These are phyloP conservation scores for Idris sp. DNA, from an alignment of 1,140 invertebrate genomes.

Conservation along the genomic window DNA sequence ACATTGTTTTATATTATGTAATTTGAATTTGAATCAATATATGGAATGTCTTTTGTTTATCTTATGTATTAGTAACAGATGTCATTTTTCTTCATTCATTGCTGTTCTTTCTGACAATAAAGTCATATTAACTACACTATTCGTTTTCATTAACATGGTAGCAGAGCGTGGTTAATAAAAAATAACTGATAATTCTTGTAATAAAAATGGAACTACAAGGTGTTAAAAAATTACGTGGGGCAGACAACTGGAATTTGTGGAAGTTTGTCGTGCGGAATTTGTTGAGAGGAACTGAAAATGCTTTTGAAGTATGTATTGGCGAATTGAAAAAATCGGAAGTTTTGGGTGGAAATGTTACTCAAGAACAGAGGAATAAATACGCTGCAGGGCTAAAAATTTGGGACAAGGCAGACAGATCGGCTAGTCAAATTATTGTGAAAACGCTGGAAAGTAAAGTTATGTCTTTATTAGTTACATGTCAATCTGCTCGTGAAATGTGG, in stretches of 20 bases:
- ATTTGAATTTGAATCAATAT: too few relatives aligned
- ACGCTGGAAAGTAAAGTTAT: slow-evolving; percentile 31
- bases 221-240: slow-evolving; percentile 25
- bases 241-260: slow-evolving; percentile 45
- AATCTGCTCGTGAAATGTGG: slow-evolving; percentile 65
- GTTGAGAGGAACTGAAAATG: slow-evolving; percentile 30
- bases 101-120: too few relatives aligned
- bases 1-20: too few relatives aligned
- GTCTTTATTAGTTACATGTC: slow-evolving; percentile 42
- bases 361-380: too few relatives aligned
- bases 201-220: slow-evolving; percentile 36
- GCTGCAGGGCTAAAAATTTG: slow-evolving; percentile 10
- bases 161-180: slow-evolving; percentile 24
- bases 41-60: too few relatives aligned
- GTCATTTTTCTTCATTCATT: too few relatives aligned
- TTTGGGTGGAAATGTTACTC: too few relatives aligned
- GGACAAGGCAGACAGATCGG: slow-evolving; percentile 43
- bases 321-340: slow-evolving; percentile 1
- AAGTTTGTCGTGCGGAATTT: slow-evolving; percentile 44
- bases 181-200: too few relatives aligned
- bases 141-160: slow-evolving; percentile 25
- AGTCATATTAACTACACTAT: too few relatives aligned
- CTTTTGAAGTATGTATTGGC: slow-evolving; percentile 43
- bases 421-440: slow-evolving; percentile 42
- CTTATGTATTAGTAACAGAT: too few relatives aligned